These are phyloP conservation scores for Caerostris extrusa DNA, from an alignment of 1,140 invertebrate genomes.

Conservation along the genomic window DNA sequence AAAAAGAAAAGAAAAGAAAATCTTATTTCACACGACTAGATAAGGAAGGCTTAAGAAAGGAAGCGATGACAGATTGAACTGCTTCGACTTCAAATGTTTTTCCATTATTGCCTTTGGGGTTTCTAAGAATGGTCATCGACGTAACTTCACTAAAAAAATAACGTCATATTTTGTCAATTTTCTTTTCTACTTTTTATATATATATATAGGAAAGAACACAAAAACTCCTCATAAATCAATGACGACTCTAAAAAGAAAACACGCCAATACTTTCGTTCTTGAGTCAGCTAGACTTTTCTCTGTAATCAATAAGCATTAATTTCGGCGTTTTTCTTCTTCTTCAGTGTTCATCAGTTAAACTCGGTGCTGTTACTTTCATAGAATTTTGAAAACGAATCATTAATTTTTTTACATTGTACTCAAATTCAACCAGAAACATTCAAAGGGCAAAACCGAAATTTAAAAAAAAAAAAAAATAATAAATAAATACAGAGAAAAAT, in stretches of 20 bases:
- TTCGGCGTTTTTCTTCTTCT: background rate
- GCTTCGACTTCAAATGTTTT: slow-evolving; percentile 73
- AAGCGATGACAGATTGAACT: slow-evolving; percentile 71
- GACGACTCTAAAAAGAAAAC: slow-evolving; percentile 43
- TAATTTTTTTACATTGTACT: slow-evolving; percentile 15
- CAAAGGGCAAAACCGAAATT: slow-evolving; percentile 28
- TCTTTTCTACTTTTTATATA: slow-evolving; percentile 37
- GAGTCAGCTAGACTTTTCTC: slow-evolving; percentile 44
- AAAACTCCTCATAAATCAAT: slow-evolving; percentile 66
- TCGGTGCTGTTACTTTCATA: background rate
- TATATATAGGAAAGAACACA: slow-evolving; percentile 11
- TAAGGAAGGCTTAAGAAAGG: slow-evolving; percentile 43
- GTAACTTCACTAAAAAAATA: slow-evolving; percentile 64
- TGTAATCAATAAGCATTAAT: slow-evolving; percentile 58
- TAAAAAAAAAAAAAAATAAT: background rate
- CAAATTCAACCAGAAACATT: background rate
- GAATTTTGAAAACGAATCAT: background rate
- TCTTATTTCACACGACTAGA: slow-evolving; percentile 57
- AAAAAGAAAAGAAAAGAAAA: slow-evolving; percentile 8
- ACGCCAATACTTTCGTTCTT: slow-evolving; percentile 31
- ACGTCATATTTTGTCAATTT: slow-evolving; percentile 71
- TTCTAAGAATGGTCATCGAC: slow-evolving; percentile 66
- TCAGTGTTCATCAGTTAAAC: slow-evolving; percentile 11
- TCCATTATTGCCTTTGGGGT: slow-evolving; percentile 70
- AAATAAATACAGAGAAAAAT: background rate